Base-by-base conservation (phyloP, 2,113 vertebrate species). In the Dicerorhinus sumatrensis region DNA sequence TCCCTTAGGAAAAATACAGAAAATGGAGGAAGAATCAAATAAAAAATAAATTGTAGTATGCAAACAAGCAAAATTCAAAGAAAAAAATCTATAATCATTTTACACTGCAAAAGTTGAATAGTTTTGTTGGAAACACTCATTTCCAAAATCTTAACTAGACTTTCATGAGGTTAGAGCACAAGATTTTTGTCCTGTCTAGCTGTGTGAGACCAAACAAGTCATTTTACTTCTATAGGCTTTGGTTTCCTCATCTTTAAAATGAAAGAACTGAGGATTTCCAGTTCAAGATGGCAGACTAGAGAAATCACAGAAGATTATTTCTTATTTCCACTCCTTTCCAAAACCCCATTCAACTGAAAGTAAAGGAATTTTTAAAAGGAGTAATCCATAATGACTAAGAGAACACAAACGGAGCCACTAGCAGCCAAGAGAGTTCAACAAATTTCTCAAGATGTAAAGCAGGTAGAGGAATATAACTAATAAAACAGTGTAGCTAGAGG, bases 1-100 rank as follows among this genome's bases (percentile, higher is more conserved):
- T 77, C 46, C 48, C 36, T 89, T 36, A 60, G 17, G 36, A 89
- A 92, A 90, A 92, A 42, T 62, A 95, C 3, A 48, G 39, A 63
- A 76, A 87, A n/a, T 69, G 16, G 31, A 65, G 21, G 6, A 73
- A 48, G n/a, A 81, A 29, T 63, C 51, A 95, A 94, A 94, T 25
- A 90, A 21, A 92, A 84, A 88, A 39, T 75, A 96, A 72, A 82
- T 7, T 93, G 6, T 58, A 91, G 20, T 21, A 88, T 17, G 60
- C 39, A 86, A 95, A 69, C 8, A 95, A 89, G 33, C 42, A 96
- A 77, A 39, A 63, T 48, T 91, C 11, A 92, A 86, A 82, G 63
- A 42, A 91, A 89, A 51, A 89, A 39, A 69, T 14, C 51, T 51
- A 27, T n/a, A 84, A n/a, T 65, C 4, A 85, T 92, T 82, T 93